These are phyloP conservation scores for Hypanus sabinus DNA, from an alignment of 2,113 vertebrate genomes.

Conservation along the genomic window DNA sequence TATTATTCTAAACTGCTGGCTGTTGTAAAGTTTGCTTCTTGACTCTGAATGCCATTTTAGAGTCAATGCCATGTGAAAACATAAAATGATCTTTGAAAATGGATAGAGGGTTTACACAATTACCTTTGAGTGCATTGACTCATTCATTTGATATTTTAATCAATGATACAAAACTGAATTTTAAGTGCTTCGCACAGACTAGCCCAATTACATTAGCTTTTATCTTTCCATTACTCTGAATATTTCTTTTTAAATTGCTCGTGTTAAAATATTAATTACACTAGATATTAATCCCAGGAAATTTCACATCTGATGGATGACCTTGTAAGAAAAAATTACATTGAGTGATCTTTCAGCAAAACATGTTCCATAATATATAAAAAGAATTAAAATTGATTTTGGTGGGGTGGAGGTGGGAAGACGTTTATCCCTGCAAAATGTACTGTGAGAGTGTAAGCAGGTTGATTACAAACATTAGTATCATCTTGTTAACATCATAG, in stretches of 20 bases:
- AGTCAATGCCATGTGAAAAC: neutral
- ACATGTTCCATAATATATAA: neutral
- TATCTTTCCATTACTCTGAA: constrained; percentile 15
- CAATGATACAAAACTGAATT: neutral
- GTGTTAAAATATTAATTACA: constrained; percentile 23
- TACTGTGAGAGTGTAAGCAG: neutral
- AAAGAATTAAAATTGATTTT: too few species aligned
- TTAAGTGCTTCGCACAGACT: neutral
- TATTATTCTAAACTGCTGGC: neutral
- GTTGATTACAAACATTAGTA: neutral
- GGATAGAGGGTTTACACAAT: neutral
- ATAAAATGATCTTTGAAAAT: neutral
- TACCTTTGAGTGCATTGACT: neutral
- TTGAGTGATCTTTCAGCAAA: neutral
- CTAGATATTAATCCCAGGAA: neutral
- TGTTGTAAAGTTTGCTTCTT: neutral
- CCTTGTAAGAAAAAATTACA: neutral
- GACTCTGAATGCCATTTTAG: neutral
- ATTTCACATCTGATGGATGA: neutral
- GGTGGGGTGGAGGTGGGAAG: neutral
- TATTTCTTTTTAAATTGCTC: neutral
- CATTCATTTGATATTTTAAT: constrained; percentile 24
- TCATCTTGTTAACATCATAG: neutral
- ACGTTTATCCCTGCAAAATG: neutral
- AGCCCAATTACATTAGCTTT: neutral